Evolutionary conservation across 2,113 vertebrate species (phyloP), one percentile per base, ranked within the genome.

Genomic region (Plecotus auritus): DNA sequence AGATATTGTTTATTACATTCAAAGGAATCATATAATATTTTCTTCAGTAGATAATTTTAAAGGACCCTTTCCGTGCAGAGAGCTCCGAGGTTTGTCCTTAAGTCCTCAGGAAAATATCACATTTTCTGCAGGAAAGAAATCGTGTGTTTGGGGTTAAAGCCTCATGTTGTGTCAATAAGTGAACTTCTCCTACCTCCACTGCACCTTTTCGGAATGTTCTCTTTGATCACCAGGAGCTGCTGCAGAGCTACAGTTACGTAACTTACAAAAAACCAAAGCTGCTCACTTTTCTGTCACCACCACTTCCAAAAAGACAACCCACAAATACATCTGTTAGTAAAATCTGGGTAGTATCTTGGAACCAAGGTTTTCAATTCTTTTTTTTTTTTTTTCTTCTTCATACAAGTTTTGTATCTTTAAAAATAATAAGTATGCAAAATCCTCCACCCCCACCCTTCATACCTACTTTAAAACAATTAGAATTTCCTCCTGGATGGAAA

Each of bases 1-100:
- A 92, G 92, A 97, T 96, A 95, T 64, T 97, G 90, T 97, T 98
- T 98, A 96, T 97, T 97, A 40, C 78, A 67, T 96, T 98, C 95
- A 94, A 93, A 97, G 92, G 84, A 94, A 92, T 97, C 95, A 93
- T 69, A 45, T 61, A 90, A 97, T 97, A 90, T 70, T 98, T 98
- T 97, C 87, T 85, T 97, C 86, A 87, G 70, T 72, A 97, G 96
- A 97, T 97, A 95, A 95, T 97, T 98, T 98, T 69, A 95, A 98
- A 96, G 74, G 94, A 66, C 4, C 5, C 9, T 45, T 97, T 97
- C 95, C 51, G 47, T 59, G 94, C 92, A 95, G 89, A 98, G 95
- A 96, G 35, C 47, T 85, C 96, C 89, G 85, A 95, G 94, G 96
- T 81, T 94, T 95, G 88, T 91, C 81, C 42, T 97, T 91, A 92